Conservation (phyloP, 2,888 invertebrate genomes). For the Drosophila heteroneura region DNA sequence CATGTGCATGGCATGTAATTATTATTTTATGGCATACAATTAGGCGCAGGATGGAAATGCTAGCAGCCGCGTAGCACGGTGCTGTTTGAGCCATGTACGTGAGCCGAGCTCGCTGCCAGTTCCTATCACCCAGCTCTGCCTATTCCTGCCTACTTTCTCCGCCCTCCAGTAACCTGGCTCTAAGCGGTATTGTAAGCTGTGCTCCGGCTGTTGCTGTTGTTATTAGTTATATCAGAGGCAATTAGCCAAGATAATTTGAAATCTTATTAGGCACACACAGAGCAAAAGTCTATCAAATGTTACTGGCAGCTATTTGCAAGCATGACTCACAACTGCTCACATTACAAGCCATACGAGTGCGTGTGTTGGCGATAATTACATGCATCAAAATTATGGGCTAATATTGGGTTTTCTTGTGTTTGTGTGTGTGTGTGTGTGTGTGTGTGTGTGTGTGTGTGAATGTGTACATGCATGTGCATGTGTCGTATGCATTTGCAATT, state of each 20-base stretch:
- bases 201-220: slow-evolving; percentile 66
- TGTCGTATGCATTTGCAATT: slow-evolving; percentile 14
- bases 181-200: slow-evolving; percentile 31
- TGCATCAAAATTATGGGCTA: slow-evolving; percentile 52
- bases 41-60: slow-evolving; percentile 64
- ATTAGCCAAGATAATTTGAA: slow-evolving; percentile 79
- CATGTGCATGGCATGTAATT: slow-evolving; percentile 77
- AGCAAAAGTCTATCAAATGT: slow-evolving; percentile 49
- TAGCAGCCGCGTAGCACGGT: slow-evolving; percentile 20
- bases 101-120: slow-evolving; percentile 26
- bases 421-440: slow-evolving; percentile 20
- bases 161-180: background rate
- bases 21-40: slow-evolving; percentile 81
- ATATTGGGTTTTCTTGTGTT: slow-evolving; percentile 11
- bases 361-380: slow-evolving; percentile 58
- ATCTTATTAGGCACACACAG: slow-evolving; percentile 65
- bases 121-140: slow-evolving; percentile 6
- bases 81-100: slow-evolving; percentile 40
- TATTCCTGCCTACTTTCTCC: background rate
- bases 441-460: slow-evolving; percentile 3
- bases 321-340: slow-evolving; percentile 8
- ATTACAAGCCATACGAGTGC: slow-evolving; percentile 9
- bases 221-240: slow-evolving; percentile 80
- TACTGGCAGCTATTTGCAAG: slow-evolving; percentile 22
- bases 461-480: background rate